These are phyloP conservation scores for Cephus nigrinus DNA, from an alignment of 2,888 invertebrate species.

Conservation along the genomic window DNA sequence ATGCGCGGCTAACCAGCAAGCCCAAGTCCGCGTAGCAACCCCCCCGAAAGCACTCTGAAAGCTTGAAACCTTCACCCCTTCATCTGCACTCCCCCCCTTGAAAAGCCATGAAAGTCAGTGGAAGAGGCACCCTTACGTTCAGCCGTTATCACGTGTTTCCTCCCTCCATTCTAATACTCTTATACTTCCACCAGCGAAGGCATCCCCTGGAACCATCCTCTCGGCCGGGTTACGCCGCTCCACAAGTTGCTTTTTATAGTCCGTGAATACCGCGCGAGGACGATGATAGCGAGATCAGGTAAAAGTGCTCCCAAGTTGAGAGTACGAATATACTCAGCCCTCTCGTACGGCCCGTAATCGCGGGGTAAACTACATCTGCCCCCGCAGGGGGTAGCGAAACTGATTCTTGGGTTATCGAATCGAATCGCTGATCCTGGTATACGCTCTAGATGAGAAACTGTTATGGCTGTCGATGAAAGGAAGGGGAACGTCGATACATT, in stretches of 20 bases:
- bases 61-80: background rate
- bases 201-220: background rate
- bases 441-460: background rate
- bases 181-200: background rate
- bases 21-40: background rate
- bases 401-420: background rate
- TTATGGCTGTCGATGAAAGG: background rate
- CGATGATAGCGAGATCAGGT: conserved; percentile 28
- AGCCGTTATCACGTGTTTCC: conserved; percentile 45
- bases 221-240: background rate
- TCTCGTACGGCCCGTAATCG: background rate
- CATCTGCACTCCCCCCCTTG: background rate
- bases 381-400: background rate
- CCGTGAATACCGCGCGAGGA: conserved; percentile 18
- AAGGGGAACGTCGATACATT: background rate
- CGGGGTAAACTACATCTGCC: background rate
- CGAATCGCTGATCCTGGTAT: background rate
- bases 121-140: background rate
- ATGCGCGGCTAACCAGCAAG: background rate
- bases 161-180: conserved; percentile 13
- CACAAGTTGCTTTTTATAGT: conserved; percentile 23
- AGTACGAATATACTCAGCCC: conserved; percentile 3
- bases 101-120: background rate
- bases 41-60: background rate
- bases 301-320: conserved; percentile 26